A percentile compares a stretch with the other conserved stretches of the same genome.
These are phyloP conservation scores for Pangasius mekongensis DNA, from an alignment of 2,797 vertebrate species.

Conservation along the genomic window DNA sequence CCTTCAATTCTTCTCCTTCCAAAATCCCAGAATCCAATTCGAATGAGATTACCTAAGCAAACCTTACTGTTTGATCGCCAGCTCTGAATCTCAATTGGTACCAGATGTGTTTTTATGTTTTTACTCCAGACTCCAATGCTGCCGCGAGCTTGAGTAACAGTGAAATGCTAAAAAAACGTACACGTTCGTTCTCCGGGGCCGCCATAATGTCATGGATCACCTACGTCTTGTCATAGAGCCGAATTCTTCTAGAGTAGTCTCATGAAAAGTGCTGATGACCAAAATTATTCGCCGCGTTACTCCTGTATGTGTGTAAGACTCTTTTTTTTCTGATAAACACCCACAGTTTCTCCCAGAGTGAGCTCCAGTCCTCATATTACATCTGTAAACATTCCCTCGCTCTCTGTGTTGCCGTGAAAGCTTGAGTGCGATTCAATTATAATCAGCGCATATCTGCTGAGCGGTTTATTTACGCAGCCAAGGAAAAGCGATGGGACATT, in stretches of 20 bases:
- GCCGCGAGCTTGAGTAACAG: neutral
- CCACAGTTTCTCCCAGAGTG: constrained; percentile 24
- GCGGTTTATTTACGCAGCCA: constrained; percentile 53
- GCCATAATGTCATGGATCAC: constrained; percentile 29
- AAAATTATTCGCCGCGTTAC: neutral
- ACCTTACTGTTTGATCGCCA: constrained; percentile 42
- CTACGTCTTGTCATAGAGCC: neutral
- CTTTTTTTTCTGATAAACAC: constrained; percentile 22
- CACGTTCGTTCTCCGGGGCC: constrained; percentile 14
- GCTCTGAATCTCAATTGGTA: constrained; percentile 39
- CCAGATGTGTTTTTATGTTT: constrained; percentile 49
- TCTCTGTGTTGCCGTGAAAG: constrained; percentile 33
- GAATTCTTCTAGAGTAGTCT: neutral
- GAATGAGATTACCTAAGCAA: constrained; percentile 52
- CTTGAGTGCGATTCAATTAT: constrained; percentile 44
- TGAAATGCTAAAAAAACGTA: neutral
- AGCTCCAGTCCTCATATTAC: constrained; percentile 43
- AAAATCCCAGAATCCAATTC: constrained; percentile 38
- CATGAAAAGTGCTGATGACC: neutral
- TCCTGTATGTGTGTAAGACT: neutral
- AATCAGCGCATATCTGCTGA: constrained; percentile 48
- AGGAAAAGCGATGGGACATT: constrained; percentile 53
- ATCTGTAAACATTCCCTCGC: constrained; percentile 55
- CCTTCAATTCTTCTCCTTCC: constrained; percentile 24
- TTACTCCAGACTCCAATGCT: neutral